Evolutionary conservation across 2,888 invertebrate species (phyloP), one percentile per base, ranked within the genome.

Genomic region (Aromia moschata): DNA sequence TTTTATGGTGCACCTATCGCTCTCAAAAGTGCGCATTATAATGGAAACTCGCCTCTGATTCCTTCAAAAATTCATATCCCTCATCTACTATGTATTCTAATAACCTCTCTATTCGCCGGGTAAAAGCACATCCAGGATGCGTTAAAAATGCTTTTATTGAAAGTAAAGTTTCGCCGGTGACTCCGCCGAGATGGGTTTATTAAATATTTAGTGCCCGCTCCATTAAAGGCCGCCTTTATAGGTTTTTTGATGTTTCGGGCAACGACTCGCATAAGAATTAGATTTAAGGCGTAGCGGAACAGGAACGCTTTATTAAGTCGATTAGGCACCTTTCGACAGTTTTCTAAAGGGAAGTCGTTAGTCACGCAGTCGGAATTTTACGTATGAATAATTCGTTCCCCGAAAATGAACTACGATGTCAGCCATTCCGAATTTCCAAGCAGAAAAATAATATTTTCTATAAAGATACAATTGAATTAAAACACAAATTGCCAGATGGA

Each of bases 201-300:
- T 31, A 41, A 52, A 40, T 52, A 52, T 52, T 52, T 52, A 41
- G 30, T 31, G 14, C 12, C 7, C 9, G 10, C 25, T 49, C 31
- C 51, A 52, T 52, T 40, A 52, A 52, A 52, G 41, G 33, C 51
- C 3, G 4, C 16, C 38, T 52, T 52, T 52, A 52, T 52, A 52
- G 51, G 46, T 52, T 52, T 52, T 52, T 52, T 41, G 36, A 49
- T 41, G 51, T 40, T 30, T 49, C 17, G 16, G 20, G 36, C 36
- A 38, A 47, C 47, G 47, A 36, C 16, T n/a, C 46, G 31, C 37
- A 30, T 41, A 52, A 52, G 30, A 9, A 52, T 52, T 52, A 52
- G 25, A 40, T 52, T 40, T 52, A 52, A 16, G 30, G 2, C 25
- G 51, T 16, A 12, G 20, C 5, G n/a, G 30, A 3, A 16, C 31